Percentiles rank a stretch among this genome's conserved stretches.
Conservation (phyloP, 2,888 invertebrate genomes). For the Mythimna pallens region DNA sequence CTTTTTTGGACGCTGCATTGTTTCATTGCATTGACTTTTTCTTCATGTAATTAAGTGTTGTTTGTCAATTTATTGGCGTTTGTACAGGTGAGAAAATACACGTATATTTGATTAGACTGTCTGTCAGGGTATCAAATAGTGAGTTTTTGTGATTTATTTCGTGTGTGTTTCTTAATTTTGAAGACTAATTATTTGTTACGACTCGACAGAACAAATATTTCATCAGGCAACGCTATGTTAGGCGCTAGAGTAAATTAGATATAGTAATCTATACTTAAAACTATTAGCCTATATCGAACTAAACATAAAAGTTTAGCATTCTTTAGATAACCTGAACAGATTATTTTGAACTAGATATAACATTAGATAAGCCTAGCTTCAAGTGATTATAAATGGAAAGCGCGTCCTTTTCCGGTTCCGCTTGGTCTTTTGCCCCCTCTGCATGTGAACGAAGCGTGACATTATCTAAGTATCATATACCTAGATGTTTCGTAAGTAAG, state of each 20-base stretch:
- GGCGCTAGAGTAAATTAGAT: background rate
- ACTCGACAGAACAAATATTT: constrained; percentile 10
- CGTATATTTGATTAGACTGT: constrained; percentile 33
- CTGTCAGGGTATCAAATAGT: constrained; percentile 7
- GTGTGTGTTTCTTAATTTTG: constrained; percentile 16
- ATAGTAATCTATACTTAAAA: too few relatives aligned
- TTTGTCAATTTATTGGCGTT: constrained; percentile 48
- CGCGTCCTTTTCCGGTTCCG: constrained; percentile 38
- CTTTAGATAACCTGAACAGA: background rate
- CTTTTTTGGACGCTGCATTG: constrained; percentile 55
- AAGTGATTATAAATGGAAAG: constrained; percentile 12
- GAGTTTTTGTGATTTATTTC: constrained; percentile 27
- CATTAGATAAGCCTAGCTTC: background rate
- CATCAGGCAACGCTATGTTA: background rate
- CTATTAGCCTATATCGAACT: background rate
- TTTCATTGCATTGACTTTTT: constrained; percentile 47
- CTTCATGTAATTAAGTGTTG: constrained; percentile 34
- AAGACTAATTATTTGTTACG: constrained; percentile 22
- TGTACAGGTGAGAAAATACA: constrained; percentile 49
- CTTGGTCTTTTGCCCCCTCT: constrained; percentile 21
- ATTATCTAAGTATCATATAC: constrained; percentile 11
- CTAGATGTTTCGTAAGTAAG: background rate
- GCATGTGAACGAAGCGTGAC: constrained; percentile 18
- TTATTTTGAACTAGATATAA: background rate
- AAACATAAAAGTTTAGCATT: background rate